Evolutionary conservation across 2,797 vertebrate genomes (phyloP), one percentile per base, ranked within the genome.

Genomic region (Coregonus suidteri): DNA sequence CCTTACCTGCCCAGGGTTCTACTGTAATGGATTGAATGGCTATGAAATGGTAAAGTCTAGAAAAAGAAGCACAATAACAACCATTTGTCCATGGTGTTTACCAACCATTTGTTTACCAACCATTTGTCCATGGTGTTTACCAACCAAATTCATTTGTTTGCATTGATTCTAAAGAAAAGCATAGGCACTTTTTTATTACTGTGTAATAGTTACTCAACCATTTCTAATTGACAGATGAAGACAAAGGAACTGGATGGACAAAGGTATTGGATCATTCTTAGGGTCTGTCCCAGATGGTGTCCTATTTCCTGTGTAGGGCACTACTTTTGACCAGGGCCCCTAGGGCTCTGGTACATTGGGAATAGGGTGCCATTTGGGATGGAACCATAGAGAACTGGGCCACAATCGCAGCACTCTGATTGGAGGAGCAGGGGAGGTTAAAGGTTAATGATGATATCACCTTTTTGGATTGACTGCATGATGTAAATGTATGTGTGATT

Each of bases 401-500:
- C 90, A 90, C 89, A 91, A 90, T 87, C 88, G 89, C 86, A 89
- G 89, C 88, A 93, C 91, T 96, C 86, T 88, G 90, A 91, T 78
- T n/a, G 83, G 84, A 90, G 74, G 82, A 87, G 85, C 84, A 37
- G 11, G 83, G 85, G 90, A 84, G 4, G 18, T 59, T 59, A n/a
- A 59, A 59, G 92, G 66, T 94, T 93, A 91, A 94, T 92, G 41
- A 47, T 3, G 92, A 95, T 94, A 93, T 95, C 91, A 91, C 95
- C 89, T 95, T 94, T 96, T 95, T 95, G 95, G 95, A 96, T 94
- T 95, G 95, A 96, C 92, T 97, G 97, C 97, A 98, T 98, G 97
- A 95, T 98, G 95, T 97, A 97, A 96, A 97, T 97, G 96, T 96
- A 95, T 95, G 96, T 97, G 95, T 96, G 96, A 97, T 97, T 97